phyloP scores from a whole-genome alignment of 2,888 invertebrate genomes.

The Alsophila aescularia region DNA sequence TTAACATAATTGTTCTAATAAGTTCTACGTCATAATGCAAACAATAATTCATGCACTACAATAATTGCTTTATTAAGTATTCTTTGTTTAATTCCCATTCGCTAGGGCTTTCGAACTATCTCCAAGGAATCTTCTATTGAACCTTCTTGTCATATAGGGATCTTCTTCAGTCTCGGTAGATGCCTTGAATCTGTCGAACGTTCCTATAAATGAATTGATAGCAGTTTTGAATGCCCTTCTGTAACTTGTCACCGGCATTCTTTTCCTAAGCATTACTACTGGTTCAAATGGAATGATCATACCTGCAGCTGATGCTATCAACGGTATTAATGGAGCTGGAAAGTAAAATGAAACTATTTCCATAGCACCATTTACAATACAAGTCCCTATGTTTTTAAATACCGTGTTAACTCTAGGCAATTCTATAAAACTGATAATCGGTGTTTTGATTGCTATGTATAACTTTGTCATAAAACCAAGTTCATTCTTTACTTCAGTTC shows the following conservation, averaged over 20 bases:
- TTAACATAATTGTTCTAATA: no score
- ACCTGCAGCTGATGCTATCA: slow-evolving; percentile 72
- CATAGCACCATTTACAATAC: slow-evolving; percentile 73
- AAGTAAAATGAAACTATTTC: slow-evolving; percentile 68
- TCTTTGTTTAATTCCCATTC: neutral
- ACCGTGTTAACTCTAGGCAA: slow-evolving; percentile 63
- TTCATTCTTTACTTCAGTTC: neutral
- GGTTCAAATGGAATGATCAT: slow-evolving; percentile 76
- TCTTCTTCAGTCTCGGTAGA: slow-evolving; percentile 48
- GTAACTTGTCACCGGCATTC: slow-evolving; percentile 73
- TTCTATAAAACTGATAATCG: slow-evolving; percentile 49
- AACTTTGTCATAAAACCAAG: slow-evolving; percentile 40
- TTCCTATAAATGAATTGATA: slow-evolving; percentile 63
- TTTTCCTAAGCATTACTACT: slow-evolving; percentile 64
- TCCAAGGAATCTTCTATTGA: slow-evolving; percentile 66
- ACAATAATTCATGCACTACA: no score
- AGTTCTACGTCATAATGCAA: no score
- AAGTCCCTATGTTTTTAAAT: slow-evolving; percentile 67
- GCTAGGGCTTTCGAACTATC: neutral
- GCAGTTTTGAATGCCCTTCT: slow-evolving; percentile 71
- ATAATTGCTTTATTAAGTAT: neutral
- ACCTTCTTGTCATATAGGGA: slow-evolving; percentile 73
- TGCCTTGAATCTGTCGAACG: slow-evolving; percentile 67
- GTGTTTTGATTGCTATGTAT: slow-evolving; percentile 47
- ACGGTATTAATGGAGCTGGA: slow-evolving; percentile 71